Conservation (phyloP, 2,797 vertebrate species). For the Acanthis flammea region DNA sequence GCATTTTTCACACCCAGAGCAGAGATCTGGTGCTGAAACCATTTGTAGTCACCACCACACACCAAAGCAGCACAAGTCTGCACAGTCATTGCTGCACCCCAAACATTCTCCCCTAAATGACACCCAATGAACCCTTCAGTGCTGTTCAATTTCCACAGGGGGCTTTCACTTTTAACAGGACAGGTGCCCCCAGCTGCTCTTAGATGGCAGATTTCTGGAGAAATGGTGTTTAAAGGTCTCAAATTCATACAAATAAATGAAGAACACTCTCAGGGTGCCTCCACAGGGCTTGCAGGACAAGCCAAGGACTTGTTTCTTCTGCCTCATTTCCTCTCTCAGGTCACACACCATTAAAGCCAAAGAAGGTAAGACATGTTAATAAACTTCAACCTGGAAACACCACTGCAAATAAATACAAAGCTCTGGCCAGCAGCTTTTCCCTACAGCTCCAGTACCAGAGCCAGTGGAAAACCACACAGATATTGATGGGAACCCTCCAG, state of each 20-base stretch:
- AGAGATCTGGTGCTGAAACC: background rate
- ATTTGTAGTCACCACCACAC: background rate
- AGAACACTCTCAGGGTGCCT: background rate
- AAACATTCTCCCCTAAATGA: background rate
- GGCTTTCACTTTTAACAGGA: background rate
- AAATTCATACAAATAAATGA: background rate
- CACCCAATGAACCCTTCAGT: accelerated
- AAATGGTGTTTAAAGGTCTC: background rate
- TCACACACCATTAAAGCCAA: background rate
- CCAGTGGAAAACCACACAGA: background rate
- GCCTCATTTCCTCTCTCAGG: background rate
- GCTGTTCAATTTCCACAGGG: background rate
- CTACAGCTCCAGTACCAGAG: background rate
- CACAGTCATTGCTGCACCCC: background rate
- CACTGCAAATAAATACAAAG: background rate
- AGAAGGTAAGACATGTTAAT: background rate
- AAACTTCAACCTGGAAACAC: background rate
- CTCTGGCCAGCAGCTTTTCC: background rate
- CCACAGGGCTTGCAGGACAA: background rate
- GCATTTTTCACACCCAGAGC: background rate
- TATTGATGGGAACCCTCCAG: background rate
- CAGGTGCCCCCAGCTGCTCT: background rate
- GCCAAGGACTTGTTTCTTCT: background rate
- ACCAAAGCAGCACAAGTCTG: background rate
- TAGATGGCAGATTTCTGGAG: background rate